phyloP scores from a whole-genome alignment of 1,140 invertebrate species.

The Drosophila kanapiae region DNA sequence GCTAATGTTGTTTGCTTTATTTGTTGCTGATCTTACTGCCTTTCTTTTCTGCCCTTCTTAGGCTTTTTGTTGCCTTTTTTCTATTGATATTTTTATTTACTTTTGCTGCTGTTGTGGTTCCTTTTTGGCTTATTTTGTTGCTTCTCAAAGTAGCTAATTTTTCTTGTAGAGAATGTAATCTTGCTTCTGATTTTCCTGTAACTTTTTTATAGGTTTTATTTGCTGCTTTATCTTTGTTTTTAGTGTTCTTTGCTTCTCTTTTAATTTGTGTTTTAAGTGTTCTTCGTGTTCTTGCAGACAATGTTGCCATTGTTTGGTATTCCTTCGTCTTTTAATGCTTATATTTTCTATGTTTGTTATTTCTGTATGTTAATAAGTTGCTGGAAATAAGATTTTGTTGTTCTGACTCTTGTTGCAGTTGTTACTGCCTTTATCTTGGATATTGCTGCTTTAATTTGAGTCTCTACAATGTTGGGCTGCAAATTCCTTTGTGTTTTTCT shows the following conservation, averaged over 20 bases:
- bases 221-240: background rate
- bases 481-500: no score
- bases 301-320: constrained; percentile 4
- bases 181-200: background rate
- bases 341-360: background rate
- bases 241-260: background rate
- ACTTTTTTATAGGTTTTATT: background rate
- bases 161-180: no score
- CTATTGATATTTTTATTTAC: background rate
- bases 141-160: no score
- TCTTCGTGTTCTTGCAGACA: constrained; percentile 1
- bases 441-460: no score
- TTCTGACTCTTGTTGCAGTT: no score
- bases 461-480: no score
- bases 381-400: no score
- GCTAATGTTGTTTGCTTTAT: constrained; percentile 8
- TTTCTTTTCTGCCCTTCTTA: background rate
- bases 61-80: background rate
- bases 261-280: background rate
- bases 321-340: constrained; percentile 3
- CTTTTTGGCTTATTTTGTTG: background rate
- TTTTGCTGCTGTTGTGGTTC: background rate
- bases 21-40: no score
- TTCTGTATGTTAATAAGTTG: no score
- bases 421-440: no score